phyloP scores from a whole-genome alignment of 2,113 vertebrate genomes.

The Puffinus mauretanicus region DNA sequence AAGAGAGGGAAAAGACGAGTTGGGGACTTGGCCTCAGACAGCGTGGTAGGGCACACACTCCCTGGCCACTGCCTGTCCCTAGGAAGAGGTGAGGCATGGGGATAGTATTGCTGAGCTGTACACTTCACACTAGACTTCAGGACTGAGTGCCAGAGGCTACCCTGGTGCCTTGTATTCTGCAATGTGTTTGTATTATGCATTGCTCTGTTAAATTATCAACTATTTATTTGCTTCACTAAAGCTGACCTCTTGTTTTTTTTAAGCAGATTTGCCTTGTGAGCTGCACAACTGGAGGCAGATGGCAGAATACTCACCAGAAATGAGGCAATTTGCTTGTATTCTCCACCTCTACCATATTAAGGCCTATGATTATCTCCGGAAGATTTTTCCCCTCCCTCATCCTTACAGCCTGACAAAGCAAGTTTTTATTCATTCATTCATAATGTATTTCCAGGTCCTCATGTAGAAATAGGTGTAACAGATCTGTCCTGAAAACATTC shows the following conservation, averaged over 20 bases:
- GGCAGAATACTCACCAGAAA: slow-evolving; percentile 61
- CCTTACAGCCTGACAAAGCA: slow-evolving; percentile 69
- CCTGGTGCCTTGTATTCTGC: neutral
- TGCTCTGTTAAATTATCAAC: neutral
- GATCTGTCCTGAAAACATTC: neutral
- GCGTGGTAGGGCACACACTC: neutral
- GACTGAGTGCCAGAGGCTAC: neutral
- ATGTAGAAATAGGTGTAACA: neutral
- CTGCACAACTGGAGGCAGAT: slow-evolving; percentile 52
- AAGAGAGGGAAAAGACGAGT: neutral
- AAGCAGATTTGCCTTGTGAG: slow-evolving; percentile 65
- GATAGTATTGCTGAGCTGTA: neutral
- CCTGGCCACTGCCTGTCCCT: neutral
- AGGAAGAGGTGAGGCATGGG: neutral
- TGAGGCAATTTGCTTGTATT: slow-evolving; percentile 65
- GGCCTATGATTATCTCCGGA: slow-evolving; percentile 61
- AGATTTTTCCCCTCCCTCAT: slow-evolving; percentile 68
- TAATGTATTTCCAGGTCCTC: neutral
- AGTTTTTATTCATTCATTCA: slow-evolving; percentile 22
- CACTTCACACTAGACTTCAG: neutral
- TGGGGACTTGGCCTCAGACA: neutral
- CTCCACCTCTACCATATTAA: slow-evolving; percentile 64
- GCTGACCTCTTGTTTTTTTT: neutral
- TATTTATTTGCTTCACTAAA: neutral
- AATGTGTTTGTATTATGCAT: neutral